phyloP scores from a whole-genome alignment of 2,113 vertebrate species.

The Phainopepla nitens region DNA sequence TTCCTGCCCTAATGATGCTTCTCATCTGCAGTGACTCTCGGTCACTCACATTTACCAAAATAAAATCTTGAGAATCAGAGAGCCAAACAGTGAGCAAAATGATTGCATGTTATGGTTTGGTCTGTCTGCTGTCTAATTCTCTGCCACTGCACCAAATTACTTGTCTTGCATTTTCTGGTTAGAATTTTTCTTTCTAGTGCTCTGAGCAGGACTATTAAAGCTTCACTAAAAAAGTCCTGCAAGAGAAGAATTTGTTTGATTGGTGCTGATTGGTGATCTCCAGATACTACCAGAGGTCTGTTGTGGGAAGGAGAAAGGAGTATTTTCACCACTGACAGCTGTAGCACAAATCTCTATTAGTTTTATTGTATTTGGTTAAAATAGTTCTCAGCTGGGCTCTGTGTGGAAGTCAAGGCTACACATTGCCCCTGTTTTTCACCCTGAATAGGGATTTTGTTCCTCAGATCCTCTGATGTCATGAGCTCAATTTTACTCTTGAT shows the following conservation, averaged over 20 bases:
- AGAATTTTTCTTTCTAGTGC: not conserved
- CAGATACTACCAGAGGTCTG: not conserved
- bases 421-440: not conserved
- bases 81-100: not conserved
- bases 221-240: not conserved
- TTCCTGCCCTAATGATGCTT: not conserved
- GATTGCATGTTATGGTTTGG: rapidly evolving
- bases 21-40: not conserved
- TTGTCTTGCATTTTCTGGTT: not conserved
- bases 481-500: not conserved
- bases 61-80: not conserved
- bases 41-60: not conserved
- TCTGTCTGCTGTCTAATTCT: not conserved
- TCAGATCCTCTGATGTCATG: not conserved
- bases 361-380: constrained; percentile 2
- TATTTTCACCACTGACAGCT: not conserved
- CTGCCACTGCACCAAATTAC: not conserved
- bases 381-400: not conserved
- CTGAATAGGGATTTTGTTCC: constrained; percentile 37
- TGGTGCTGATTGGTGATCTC: not conserved
- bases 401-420: not conserved
- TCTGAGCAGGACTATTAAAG: not conserved
- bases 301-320: not conserved
- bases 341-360: not conserved
- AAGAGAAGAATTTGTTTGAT: not conserved